Conservation (phyloP, 1,140 invertebrate genomes). For the Harpegnathos saltator region DNA sequence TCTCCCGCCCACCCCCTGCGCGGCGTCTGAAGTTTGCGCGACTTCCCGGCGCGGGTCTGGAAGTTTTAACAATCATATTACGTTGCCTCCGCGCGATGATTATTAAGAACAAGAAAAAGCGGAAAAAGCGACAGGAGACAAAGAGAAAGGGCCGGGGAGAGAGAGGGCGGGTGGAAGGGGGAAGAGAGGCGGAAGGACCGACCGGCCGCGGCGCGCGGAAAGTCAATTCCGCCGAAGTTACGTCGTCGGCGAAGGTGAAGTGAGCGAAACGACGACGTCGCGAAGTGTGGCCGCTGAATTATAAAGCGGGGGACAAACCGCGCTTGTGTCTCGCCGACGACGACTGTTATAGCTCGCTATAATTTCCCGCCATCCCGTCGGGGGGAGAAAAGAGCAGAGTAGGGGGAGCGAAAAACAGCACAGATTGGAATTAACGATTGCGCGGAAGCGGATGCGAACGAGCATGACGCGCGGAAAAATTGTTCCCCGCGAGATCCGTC, state of each 20-base stretch:
- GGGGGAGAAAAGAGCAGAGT: background rate
- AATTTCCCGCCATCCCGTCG: background rate
- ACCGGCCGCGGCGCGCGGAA: background rate
- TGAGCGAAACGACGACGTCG: background rate
- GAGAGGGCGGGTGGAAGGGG: no score
- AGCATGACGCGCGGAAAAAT: background rate
- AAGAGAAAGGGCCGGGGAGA: no score
- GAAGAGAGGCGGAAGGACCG: background rate
- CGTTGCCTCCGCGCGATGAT: conserved; percentile 35
- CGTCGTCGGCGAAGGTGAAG: background rate
- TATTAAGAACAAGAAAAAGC: conserved; percentile 1
- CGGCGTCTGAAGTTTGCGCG: conserved; percentile 16
- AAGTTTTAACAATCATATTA: conserved; percentile 55
- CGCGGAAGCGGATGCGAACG: background rate
- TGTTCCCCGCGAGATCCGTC: background rate
- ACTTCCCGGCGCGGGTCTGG: background rate
- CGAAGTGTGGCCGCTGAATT: no score
- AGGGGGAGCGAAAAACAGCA: no score
- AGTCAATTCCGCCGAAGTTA: conserved; percentile 15
- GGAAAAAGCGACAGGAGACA: no score
- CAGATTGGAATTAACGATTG: background rate
- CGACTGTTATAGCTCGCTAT: no score
- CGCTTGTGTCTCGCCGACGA: no score
- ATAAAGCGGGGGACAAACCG: background rate
- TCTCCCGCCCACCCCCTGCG: background rate